Percentiles rank a stretch among this genome's conserved stretches.
Evolutionary conservation across 1,140 invertebrate species (phyloP).

Genomic region (Drosophila pruinosa): DNA sequence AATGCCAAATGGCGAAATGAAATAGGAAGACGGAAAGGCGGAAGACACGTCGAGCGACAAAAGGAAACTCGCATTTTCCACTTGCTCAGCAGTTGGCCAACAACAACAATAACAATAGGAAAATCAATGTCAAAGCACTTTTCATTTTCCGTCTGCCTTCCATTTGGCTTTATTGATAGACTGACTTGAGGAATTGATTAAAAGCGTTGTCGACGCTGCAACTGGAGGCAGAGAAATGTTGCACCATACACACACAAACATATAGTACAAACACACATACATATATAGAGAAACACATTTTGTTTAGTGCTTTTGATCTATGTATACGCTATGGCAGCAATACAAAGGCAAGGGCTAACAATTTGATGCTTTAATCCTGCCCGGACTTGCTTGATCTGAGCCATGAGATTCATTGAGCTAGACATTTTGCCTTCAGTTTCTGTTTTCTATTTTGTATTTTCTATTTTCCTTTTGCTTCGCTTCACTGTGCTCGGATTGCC

Average conservation of each 20-base stretch:
- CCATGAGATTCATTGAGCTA: slow-evolving; percentile 56
- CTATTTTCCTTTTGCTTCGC: slow-evolving; percentile 2
- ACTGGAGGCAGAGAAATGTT: slow-evolving; percentile 44
- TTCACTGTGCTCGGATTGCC: background rate
- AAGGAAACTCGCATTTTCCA: slow-evolving; percentile 72
- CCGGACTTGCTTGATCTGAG: slow-evolving; percentile 40
- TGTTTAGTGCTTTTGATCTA: slow-evolving; percentile 65
- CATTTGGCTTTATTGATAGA: slow-evolving; percentile 57
- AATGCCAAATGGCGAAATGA: slow-evolving; percentile 30
- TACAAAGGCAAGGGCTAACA: slow-evolving; percentile 51
- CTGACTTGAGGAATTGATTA: slow-evolving; percentile 70
- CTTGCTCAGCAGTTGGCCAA: slow-evolving; percentile 42
- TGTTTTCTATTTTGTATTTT: slow-evolving; percentile 5
- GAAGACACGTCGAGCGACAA: slow-evolving; percentile 48
- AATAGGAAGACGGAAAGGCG: slow-evolving; percentile 6
- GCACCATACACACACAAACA: background rate
- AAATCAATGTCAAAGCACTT: slow-evolving; percentile 32
- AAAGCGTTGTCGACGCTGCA: slow-evolving; percentile 60
- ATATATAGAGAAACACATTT: background rate
- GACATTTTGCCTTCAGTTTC: background rate
- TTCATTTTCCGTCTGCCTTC: slow-evolving; percentile 23
- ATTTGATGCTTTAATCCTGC: slow-evolving; percentile 74
- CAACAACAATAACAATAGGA: slow-evolving; percentile 31
- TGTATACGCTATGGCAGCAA: slow-evolving; percentile 15
- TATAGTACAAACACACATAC: background rate